Conservation (phyloP, 1,140 invertebrate genomes). For the Elysia chlorotica region DNA sequence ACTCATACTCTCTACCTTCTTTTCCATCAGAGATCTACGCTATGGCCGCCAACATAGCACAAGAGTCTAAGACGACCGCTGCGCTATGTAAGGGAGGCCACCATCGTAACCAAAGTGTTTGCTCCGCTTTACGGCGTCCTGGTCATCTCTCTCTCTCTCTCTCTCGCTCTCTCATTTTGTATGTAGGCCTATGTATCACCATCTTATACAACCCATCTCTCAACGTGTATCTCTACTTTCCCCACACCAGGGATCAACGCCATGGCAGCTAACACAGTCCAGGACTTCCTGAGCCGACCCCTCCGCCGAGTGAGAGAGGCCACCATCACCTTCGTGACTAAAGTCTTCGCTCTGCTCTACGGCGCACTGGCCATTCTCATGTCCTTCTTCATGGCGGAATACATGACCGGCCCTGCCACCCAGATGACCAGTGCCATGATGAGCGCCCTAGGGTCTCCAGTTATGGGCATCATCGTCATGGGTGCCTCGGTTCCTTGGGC, state of each 20-base stretch:
- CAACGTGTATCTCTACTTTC: too few relatives aligned
- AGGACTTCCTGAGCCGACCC: slow-evolving; percentile 79
- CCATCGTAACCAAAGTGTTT: too few relatives aligned
- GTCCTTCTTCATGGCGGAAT: slow-evolving; percentile 71
- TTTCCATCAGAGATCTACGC: too few relatives aligned
- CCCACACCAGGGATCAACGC: slow-evolving; percentile 89
- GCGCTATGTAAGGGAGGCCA: too few relatives aligned
- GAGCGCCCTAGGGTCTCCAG: slow-evolving; percentile 79
- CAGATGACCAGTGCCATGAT: slow-evolving; percentile 72
- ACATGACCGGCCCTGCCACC: slow-evolving; percentile 79
- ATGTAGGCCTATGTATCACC: too few relatives aligned
- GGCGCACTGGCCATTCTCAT: not conserved
- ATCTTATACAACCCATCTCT: too few relatives aligned
- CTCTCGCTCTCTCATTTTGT: too few relatives aligned
- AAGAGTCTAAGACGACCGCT: too few relatives aligned
- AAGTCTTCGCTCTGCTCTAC: slow-evolving; percentile 58
- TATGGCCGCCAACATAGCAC: too few relatives aligned
- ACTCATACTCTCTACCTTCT: too few relatives aligned
- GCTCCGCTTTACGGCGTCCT: too few relatives aligned
- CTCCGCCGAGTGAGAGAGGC: slow-evolving; percentile 73
- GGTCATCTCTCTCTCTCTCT: too few relatives aligned
- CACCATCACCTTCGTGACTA: slow-evolving; percentile 75
- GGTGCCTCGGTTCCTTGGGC: slow-evolving; percentile 82
- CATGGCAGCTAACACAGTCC: slow-evolving; percentile 83
- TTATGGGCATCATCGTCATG: slow-evolving; percentile 65